Base-by-base conservation (phyloP, 2,113 vertebrate species). In the Delphinapterus leucas region DNA sequence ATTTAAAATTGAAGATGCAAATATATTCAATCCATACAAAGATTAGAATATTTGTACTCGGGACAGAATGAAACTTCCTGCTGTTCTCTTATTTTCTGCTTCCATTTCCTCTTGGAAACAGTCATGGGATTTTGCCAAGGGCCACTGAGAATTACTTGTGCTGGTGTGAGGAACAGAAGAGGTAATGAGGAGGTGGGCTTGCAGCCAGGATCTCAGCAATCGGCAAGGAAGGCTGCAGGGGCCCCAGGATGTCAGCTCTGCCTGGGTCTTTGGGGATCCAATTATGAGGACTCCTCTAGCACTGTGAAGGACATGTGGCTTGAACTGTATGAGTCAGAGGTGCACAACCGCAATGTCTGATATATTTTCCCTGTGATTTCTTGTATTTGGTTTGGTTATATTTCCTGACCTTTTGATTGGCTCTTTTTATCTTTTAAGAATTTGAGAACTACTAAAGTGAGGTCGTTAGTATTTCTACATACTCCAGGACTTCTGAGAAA, bases 81-180 rank as follows among this genome's bases (percentile, higher is more conserved):
- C 25, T 82, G 6, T 26, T 68, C 65, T 77, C 67, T 96, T 90
- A 63, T 95, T 60, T 92, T 84, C 74, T 87, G 73, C 93, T 77
- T 95, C 36, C 38, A 60, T 92, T 96, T 94, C 76, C 88, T 83
- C 61, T 82, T 94, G 26, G 41, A 44, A 97, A 58, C 2, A 94
- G 28, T 68, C 53, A 58, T 12, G 8, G 63, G 61, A 71, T 88
- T 95, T 89, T 88, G 61, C 68, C 80, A 84, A 95, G 63, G 26
- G 63, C 18, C 49, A 68, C 70, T 68, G 49, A 93, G n/a, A 85
- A 68, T 79, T 18, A 73, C n/a, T 47, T 87, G n/a, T 33, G 33
- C 60, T 47, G 49, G 33, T 80, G 1, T 81, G 82, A 84, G 76
- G 33, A 68, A 47, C 23, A n/a, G 55, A 67, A 71, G 63, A 68